Evolutionary conservation across 2,888 invertebrate genomes (phyloP).

Genomic region (Mylabris sibirica): DNA sequence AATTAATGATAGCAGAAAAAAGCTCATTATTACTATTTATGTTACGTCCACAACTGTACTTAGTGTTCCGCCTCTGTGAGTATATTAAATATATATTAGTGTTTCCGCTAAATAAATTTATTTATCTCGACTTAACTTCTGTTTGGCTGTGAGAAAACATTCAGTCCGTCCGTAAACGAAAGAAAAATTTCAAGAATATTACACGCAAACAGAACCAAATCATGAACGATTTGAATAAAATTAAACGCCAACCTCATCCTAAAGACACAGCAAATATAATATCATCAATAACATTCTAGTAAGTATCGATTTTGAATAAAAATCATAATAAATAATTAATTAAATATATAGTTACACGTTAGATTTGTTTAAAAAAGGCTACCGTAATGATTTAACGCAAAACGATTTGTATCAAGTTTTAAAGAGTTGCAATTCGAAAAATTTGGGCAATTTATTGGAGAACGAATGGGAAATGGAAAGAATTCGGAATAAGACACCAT

Average conservation of each 20-base stretch:
- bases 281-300: slow-evolving; percentile 30
- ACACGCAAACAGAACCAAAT: background rate
- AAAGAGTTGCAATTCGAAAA: slow-evolving; percentile 55
- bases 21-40: background rate
- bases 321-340: background rate
- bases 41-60: background rate
- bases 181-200: background rate
- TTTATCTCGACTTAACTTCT: background rate
- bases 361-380: slow-evolving; percentile 71
- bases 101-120: slow-evolving; percentile 13
- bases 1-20: background rate
- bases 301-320: slow-evolving; percentile 19
- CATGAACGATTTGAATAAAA: slow-evolving; percentile 29
- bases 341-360: slow-evolving; percentile 69
- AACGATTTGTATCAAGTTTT: slow-evolving; percentile 68
- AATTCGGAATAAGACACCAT: slow-evolving; percentile 40
- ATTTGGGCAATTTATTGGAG: slow-evolving; percentile 52
- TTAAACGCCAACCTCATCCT: slow-evolving; percentile 24
- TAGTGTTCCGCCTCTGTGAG: slow-evolving; percentile 13
- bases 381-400: slow-evolving; percentile 68
- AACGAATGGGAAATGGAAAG: slow-evolving; percentile 47
- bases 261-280: slow-evolving; percentile 31
- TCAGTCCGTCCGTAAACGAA: slow-evolving; percentile 6
- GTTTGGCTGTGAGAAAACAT: slow-evolving; percentile 8
- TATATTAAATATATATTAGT: slow-evolving; percentile 16